phyloP scores from a whole-genome alignment of 2,888 invertebrate genomes.

The Netelia melanura region DNA sequence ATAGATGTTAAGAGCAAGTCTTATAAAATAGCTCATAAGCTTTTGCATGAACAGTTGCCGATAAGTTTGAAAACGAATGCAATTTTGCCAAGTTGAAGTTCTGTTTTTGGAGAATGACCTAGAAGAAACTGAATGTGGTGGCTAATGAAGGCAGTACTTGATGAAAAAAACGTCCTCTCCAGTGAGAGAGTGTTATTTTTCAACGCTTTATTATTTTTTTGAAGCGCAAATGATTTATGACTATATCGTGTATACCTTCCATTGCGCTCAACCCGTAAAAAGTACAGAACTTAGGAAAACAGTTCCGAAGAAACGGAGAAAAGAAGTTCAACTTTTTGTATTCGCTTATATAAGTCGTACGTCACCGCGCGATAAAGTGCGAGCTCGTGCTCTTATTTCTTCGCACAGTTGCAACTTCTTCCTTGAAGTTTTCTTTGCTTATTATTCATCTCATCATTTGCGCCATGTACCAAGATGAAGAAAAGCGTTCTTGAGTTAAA shows the following conservation, averaged over 20 bases:
- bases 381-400: constrained; percentile 15
- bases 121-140: too few species aligned
- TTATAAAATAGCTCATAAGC: too few species aligned
- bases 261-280: background rate
- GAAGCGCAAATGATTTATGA: constrained; percentile 13
- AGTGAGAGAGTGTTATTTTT: background rate
- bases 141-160: too few species aligned
- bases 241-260: background rate
- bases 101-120: too few species aligned
- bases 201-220: background rate
- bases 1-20: too few species aligned
- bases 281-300: constrained; percentile 13
- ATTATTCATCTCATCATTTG: background rate
- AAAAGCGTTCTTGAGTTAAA: background rate
- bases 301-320: background rate
- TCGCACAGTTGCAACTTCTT: constrained; percentile 28
- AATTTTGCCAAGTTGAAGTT: too few species aligned
- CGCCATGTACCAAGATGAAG: background rate
- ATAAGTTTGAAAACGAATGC: too few species aligned
- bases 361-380: constrained; percentile 49
- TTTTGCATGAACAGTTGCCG: too few species aligned
- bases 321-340: constrained; percentile 13
- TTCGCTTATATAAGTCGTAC: background rate
- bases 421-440: background rate
- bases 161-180: too few species aligned